These are phyloP conservation scores for Procapra przewalskii DNA, from an alignment of 2,113 vertebrate species.

Conservation along the genomic window DNA sequence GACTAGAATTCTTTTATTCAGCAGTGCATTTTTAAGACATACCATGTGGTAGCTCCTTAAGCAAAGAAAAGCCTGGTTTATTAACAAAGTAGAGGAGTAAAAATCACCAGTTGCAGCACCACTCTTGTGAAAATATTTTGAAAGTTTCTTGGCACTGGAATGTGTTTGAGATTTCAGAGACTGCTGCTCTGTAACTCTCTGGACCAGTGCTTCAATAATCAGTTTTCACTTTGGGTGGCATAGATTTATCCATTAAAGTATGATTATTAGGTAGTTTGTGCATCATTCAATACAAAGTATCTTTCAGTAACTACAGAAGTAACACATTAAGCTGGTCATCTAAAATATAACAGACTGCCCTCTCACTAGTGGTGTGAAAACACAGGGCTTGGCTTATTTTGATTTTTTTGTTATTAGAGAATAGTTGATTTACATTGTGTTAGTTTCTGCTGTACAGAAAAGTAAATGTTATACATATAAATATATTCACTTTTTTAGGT, in stretches of 20 bases:
- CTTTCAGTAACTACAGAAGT: background rate
- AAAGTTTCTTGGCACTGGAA: background rate
- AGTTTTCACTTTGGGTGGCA: background rate
- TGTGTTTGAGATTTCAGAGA: background rate
- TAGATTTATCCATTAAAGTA: background rate
- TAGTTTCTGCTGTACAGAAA: background rate
- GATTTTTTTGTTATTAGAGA: background rate
- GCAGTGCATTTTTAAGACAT: background rate
- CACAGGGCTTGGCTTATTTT: background rate
- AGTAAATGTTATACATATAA: background rate
- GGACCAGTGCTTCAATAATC: background rate
- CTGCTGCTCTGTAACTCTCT: background rate
- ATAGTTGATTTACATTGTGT: background rate
- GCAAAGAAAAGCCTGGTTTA: background rate
- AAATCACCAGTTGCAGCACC: background rate
- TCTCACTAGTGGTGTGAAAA: background rate
- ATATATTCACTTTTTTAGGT: background rate
- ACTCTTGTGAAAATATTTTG: background rate
- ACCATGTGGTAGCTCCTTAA: background rate
- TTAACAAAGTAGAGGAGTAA: background rate
- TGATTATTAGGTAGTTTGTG: background rate
- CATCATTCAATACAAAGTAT: background rate
- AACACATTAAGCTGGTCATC: background rate
- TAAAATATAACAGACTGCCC: background rate
- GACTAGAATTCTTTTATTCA: background rate